A percentile compares a stretch with the other conserved stretches of the same genome.
phyloP scores from a whole-genome alignment of 1,140 invertebrate genomes.

The Drosophila sulfurigaster region DNA sequence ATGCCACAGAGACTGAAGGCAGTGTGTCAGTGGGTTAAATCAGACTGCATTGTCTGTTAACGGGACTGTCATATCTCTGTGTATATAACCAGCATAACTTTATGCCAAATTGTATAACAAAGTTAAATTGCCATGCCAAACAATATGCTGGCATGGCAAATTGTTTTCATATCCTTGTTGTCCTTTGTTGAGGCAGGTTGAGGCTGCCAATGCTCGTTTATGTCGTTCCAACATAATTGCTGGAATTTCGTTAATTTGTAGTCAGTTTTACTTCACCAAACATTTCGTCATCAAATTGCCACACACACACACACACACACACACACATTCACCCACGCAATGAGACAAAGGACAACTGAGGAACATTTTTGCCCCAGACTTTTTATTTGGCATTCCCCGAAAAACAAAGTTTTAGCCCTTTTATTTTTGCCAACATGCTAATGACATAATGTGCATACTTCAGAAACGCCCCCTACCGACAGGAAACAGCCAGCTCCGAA shows the following conservation, averaged over 20 bases:
- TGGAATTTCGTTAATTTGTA: constrained; percentile 80
- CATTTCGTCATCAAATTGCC: constrained; percentile 55
- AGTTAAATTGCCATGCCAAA: constrained; percentile 61
- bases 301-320: constrained; percentile 5
- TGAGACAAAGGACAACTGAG: constrained; percentile 29
- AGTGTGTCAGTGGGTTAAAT: constrained; percentile 32
- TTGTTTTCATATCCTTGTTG: constrained; percentile 27
- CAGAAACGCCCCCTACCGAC: constrained; percentile 54
- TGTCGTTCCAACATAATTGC: constrained; percentile 72
- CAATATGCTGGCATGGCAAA: constrained; percentile 8
- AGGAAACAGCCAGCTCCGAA: constrained; percentile 25
- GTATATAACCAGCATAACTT: constrained; percentile 54
- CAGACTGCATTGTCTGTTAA: constrained; percentile 11
- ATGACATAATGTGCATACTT: constrained; percentile 84
- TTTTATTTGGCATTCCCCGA: constrained; percentile 25
- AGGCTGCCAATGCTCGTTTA: constrained; percentile 33
- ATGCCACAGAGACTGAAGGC: background rate
- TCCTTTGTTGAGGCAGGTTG: constrained; percentile 64
- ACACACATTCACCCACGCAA: constrained; percentile 8
- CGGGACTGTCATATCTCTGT: constrained; percentile 28
- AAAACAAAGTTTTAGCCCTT: constrained; percentile 60
- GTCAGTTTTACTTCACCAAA: constrained; percentile 66
- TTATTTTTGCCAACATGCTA: constrained; percentile 79
- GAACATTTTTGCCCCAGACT: constrained; percentile 11
- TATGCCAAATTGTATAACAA: constrained; percentile 52